Base-by-base conservation (phyloP, 2,888 invertebrate genomes). In the Erebia epiphron region DNA sequence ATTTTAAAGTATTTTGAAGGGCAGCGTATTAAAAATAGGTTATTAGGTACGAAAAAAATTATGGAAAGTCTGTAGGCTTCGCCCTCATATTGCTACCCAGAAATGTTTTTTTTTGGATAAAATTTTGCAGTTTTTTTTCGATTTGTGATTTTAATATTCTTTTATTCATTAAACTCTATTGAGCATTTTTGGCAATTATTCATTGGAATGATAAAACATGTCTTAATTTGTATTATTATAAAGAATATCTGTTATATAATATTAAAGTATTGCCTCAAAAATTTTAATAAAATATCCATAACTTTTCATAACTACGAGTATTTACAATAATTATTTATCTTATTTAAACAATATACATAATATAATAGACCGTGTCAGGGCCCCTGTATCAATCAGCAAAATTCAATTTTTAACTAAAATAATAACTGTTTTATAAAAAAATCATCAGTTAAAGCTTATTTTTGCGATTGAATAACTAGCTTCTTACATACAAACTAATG, bases 161-260 rank as follows among this genome's bases (percentile, higher is more conserved):
- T 10, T 35, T 9, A 16, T 54, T 16, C 3, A 10, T 7, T n/a
- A 58, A 14, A 35, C n/a, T 35, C 13, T 1, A 58, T 35, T 60
- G 60, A 63, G 49, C 62, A 50, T 49, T 26, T 46, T 63, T 63
- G 58, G 35, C 35, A 58, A 35, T 3, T 58, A 35, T 1, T 58
- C 35, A 43, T 43, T 26, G 64, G 64, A 64, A 64, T 64, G 64
- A 52, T 64, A 26, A 63, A 50, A 21, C n/a, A 63, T 46, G 13
- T 54, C 54, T 54, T 54, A 10, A 18, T 18, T 54, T 50, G 1
- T 7, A 54, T 54, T 18, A 18, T 18, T 54, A 18, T 8, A 10
- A 18, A 10, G 18, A 18, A 54, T 18, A 18, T 50, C 50, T 14
- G 7, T 14, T n/a, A 50, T n/a, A n/a, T 50, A 50, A 16, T 52